A percentile compares a stretch with the other conserved stretches of the same genome.
Conservation (phyloP, 2,888 invertebrate species). For the Gari tellinella region DNA sequence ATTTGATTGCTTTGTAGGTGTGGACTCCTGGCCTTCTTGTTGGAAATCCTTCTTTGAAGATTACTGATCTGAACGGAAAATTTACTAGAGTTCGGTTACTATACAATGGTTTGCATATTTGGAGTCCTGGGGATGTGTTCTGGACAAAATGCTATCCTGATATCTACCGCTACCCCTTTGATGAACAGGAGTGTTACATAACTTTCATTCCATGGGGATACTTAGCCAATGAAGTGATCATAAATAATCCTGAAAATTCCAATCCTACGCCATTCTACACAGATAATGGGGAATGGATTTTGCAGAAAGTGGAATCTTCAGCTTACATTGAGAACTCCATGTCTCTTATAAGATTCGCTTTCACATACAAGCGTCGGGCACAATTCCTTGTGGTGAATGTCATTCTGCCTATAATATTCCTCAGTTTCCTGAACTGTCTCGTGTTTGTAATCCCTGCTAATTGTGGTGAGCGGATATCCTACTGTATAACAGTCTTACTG, state of each 20-base stretch:
- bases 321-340: neutral
- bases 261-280: slow-evolving; percentile 22
- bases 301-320: slow-evolving; percentile 1
- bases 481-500: slow-evolving; percentile 53
- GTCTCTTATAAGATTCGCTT: neutral
- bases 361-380: slow-evolving; percentile 31
- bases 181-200: slow-evolving; percentile 36
- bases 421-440: slow-evolving; percentile 49
- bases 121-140: slow-evolving; percentile 45
- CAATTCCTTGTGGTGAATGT: slow-evolving; percentile 52
- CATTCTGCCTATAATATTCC: slow-evolving; percentile 53
- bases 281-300: slow-evolving; percentile 44
- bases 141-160: slow-evolving; percentile 36
- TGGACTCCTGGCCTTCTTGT: slow-evolving; percentile 36
- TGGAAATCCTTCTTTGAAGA: slow-evolving; percentile 32
- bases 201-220: slow-evolving; percentile 32
- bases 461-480: slow-evolving; percentile 58
- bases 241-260: slow-evolving; percentile 14
- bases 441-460: slow-evolving; percentile 55
- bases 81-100: slow-evolving; percentile 21
- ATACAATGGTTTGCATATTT: slow-evolving; percentile 33
- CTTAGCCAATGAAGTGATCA: slow-evolving; percentile 16
- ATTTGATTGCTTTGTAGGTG: slow-evolving; percentile 18
- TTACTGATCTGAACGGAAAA: slow-evolving; percentile 29
- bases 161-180: slow-evolving; percentile 45